Base-by-base conservation (phyloP, 1,140 invertebrate species). In the Alviniconcha marisindica region DNA sequence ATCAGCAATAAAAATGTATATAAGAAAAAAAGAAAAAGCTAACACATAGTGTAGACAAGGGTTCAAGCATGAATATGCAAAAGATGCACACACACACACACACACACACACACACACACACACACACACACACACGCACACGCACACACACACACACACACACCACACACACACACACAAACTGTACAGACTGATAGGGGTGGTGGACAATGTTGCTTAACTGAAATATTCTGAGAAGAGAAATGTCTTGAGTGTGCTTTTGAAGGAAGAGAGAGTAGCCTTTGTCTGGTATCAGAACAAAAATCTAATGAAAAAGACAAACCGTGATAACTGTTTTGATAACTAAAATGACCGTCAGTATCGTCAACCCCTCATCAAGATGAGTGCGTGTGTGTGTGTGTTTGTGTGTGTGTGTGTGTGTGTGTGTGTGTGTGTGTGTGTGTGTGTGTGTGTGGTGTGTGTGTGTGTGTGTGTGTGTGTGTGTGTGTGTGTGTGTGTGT, bases 141-240 rank as follows among this genome's bases (percentile, higher is more conserved):
- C 54, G n/a, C 54, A 56, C 54, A 56, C 54, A 56, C 54, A 56
- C 54, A 56, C 54, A 56, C 54, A 56, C 54, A 56, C 54, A 56
- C 54, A 56, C 54, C 54, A 56, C 54, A 56, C 54, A 56, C 54
- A 56, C 54, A 56, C 54, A 56, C 54, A 56, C 54, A 56, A 15
- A 56, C 54, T n/a, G n/a, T 3, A 56, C 54, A 56, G 18, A 56
- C 21, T 24, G 18, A 56, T n/a, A 56, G 3, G 3, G 18, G 21
- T 21, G n/a, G 18, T 24, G 18, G n/a, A 15, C 18, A 15, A 56
- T 3, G n/a, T 21, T 24, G 18, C 18, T 5, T n/a, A 5, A 60
- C 12, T 18, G 5, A 60, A 14, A 60, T 5, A 60, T 5, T 18
- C 54, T 5, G 4, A 60, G 21, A 60, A 5, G 28, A 5, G 28